These are phyloP conservation scores for Microctonus brassicae DNA, from an alignment of 2,888 invertebrate species.

Conservation along the genomic window DNA sequence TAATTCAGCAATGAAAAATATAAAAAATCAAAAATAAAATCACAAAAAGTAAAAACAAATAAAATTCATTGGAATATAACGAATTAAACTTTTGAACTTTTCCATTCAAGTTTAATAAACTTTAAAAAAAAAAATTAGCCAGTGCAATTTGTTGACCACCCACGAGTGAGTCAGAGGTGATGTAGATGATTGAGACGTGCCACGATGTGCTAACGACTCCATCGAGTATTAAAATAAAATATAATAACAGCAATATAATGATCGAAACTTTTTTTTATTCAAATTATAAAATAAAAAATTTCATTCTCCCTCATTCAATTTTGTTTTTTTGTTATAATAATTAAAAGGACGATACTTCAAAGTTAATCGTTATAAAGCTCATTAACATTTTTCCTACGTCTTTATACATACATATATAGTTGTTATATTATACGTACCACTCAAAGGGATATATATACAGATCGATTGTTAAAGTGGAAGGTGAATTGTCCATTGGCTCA, in stretches of 20 bases:
- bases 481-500: neutral
- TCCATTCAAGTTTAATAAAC: neutral
- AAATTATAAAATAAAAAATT: conserved; percentile 48
- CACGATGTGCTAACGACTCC: conserved; percentile 29
- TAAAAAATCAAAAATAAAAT: too few species aligned
- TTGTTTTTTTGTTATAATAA: conserved; percentile 51
- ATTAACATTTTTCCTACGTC: conserved; percentile 59
- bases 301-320: neutral
- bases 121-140: neutral
- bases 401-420: conserved; percentile 38
- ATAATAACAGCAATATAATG: neutral
- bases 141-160: conserved; percentile 34
- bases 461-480: neutral
- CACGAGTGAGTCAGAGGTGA: conserved; percentile 21
- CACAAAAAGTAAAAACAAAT: too few species aligned
- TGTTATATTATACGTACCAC: conserved; percentile 46
- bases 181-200: conserved; percentile 30
- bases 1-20: too few species aligned
- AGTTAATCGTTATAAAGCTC: conserved; percentile 59
- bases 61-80: neutral
- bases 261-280: neutral
- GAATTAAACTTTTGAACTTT: conserved; percentile 2
- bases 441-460: neutral
- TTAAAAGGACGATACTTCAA: conserved; percentile 45
- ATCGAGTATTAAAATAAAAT: neutral